These are phyloP conservation scores for Zaprionus tsacasi DNA, from an alignment of 1,140 invertebrate genomes.

Conservation along the genomic window DNA sequence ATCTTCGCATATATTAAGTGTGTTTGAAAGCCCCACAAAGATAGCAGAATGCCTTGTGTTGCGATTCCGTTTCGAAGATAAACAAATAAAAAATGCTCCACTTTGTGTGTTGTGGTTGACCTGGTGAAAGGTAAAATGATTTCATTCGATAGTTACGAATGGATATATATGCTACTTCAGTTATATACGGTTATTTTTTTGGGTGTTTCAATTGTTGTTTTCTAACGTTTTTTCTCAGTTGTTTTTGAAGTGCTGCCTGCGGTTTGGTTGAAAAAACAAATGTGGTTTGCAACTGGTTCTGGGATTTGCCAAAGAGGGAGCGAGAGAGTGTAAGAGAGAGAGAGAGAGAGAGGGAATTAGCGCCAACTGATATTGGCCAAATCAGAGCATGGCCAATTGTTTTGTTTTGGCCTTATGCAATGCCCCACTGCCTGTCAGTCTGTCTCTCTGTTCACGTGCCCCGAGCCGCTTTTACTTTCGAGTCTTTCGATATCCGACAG, in stretches of 20 bases:
- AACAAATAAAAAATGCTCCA: slow-evolving; percentile 34
- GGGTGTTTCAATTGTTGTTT: slow-evolving; percentile 20
- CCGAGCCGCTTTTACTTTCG: not conserved
- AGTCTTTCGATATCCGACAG: slow-evolving; percentile 33
- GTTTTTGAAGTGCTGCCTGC: not conserved
- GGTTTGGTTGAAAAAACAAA: slow-evolving; percentile 10
- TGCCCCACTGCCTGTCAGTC: slow-evolving; percentile 36
- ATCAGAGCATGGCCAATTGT: slow-evolving; percentile 80
- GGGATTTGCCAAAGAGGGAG: slow-evolving; percentile 17
- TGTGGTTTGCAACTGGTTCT: slow-evolving; percentile 70
- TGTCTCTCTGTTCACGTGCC: slow-evolving; percentile 2
- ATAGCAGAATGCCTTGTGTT: not conserved
- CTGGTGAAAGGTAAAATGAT: slow-evolving; percentile 44
- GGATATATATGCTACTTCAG: slow-evolving; percentile 20
- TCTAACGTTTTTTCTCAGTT: not conserved
- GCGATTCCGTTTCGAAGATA: slow-evolving; percentile 15
- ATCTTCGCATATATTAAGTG: not conserved
- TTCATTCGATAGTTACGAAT: slow-evolving; percentile 17
- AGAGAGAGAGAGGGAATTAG: slow-evolving; percentile 14
- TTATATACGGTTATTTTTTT: slow-evolving; percentile 30
- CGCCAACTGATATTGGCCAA: slow-evolving; percentile 68
- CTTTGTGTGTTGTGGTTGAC: slow-evolving; percentile 33
- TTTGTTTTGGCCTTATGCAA: slow-evolving; percentile 73
- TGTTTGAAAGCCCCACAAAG: slow-evolving; percentile 1
- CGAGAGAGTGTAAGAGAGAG: not conserved